Evolutionary conservation across 2,888 invertebrate species (phyloP).

Genomic region (Cataglyphis rosenhaueri): DNA sequence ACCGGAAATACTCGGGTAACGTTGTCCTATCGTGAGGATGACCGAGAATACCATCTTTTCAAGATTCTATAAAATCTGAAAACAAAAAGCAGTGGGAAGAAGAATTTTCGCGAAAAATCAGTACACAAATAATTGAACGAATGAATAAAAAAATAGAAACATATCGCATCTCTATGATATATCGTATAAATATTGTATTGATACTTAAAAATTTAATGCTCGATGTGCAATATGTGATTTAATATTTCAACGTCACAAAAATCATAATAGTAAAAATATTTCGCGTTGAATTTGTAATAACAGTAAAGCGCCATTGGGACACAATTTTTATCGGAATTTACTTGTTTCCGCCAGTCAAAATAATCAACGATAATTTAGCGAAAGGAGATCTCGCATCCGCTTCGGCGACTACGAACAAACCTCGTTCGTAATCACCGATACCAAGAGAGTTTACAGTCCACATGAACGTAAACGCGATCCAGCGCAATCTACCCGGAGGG

Average conservation of each 20-base stretch:
- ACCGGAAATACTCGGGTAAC: constrained; percentile 70
- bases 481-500: constrained; percentile 43
- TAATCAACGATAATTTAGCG: constrained; percentile 41
- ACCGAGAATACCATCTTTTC: background rate
- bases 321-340: background rate
- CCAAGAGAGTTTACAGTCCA: constrained; percentile 5
- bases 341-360: background rate
- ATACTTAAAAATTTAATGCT: constrained; percentile 2
- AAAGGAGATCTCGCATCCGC: constrained; percentile 27
- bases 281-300: constrained; percentile 9
- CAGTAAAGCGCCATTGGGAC: background rate
- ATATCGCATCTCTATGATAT: background rate
- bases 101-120: background rate
- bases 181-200: background rate
- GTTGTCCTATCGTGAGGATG: background rate
- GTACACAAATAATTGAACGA: background rate
- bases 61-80: background rate
- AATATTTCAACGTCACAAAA: constrained; percentile 23
- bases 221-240: constrained; percentile 12
- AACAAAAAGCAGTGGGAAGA: background rate
- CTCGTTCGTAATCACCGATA: background rate
- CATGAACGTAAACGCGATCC: constrained; percentile 24
- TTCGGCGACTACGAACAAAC: background rate
- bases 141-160: background rate
- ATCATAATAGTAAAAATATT: constrained; percentile 15